These are phyloP conservation scores for Tragopan temminckii DNA, from an alignment of 2,797 vertebrate genomes.

Conservation along the genomic window DNA sequence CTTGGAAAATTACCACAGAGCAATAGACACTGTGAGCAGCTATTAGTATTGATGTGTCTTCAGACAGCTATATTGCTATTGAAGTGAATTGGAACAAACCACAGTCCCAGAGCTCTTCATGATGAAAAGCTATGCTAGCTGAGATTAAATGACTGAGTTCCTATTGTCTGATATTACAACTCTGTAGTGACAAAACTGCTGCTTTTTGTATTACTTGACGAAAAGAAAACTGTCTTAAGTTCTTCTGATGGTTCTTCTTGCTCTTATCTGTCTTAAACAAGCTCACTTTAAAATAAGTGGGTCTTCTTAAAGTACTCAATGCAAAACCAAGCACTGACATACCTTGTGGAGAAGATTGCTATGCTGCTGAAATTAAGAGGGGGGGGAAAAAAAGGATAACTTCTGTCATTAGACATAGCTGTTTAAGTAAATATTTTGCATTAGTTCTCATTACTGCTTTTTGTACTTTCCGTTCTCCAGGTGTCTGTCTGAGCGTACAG, in stretches of 20 bases:
- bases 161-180: not conserved
- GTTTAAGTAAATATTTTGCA: not conserved
- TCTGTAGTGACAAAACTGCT: not conserved
- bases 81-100: slow-evolving; percentile 8
- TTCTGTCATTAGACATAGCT: not conserved
- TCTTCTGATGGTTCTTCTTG: not conserved
- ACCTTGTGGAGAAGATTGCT: not conserved
- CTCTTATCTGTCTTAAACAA: not conserved
- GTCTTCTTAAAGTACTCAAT: not conserved
- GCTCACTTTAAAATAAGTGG: not conserved
- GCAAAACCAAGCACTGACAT: not conserved
- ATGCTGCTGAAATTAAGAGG: not conserved
- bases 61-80: not conserved
- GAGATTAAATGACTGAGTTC: slow-evolving; percentile 12
- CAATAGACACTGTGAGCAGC: not conserved
- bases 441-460: not conserved
- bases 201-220: not conserved
- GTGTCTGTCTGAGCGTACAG: not conserved
- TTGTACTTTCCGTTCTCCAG: not conserved
- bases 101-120: slow-evolving; percentile 7
- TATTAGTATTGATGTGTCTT: not conserved
- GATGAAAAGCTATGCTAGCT: not conserved
- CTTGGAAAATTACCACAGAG: slow-evolving; percentile 3
- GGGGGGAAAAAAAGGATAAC: not conserved
- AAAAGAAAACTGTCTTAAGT: not conserved